Base-by-base conservation (phyloP, 2,113 vertebrate genomes). In the Sarotherodon lohbergeri region DNA sequence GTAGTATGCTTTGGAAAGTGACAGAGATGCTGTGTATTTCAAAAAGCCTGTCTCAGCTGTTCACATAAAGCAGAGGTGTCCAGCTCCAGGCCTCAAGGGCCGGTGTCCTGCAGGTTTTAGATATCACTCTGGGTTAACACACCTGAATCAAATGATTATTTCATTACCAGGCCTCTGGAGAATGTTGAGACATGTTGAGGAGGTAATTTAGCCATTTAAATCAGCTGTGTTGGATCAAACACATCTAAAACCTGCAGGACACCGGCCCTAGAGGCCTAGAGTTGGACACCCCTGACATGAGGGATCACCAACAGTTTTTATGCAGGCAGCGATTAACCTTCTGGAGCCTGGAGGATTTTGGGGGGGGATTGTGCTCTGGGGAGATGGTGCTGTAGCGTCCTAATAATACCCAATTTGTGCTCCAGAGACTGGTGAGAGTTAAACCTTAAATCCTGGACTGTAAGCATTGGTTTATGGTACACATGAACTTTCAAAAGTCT, bases 401-500 rank as follows among this genome's bases (percentile, higher is more conserved):
- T 63, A 34, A 63, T 63, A 63, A 63, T 9, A 34, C 16, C 29
- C 29, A 63, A 6, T 63, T 63, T 61, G 27, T 32, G 27, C 57
- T 32, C 57, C 57, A 61, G 8, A 32, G 16, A 19, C 0, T 63
- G 32, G 32, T 63, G 59, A 36, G 59, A 63, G 59, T 19, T 17
- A 63, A 3, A 1, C 16, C 16, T 36, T 63, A n/a, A 63, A 63
- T 19, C 19, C 32, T 36, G 59, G 29, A 3, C 59, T 63, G 59
- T 63, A 34, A 19, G 29, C 29, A n/a, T 17, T 63, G 1, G 59
- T 63, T 63, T 63, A 34, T n/a, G 5, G 32, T 63, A 36, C 32
- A n/a, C 9, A 63, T 36, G 3, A 63, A 11, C 32, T 63, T 63
- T 36, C 1, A n/a, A 36, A 36, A 36, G 59, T 0, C 0, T 36